A percentile compares a stretch with the other conserved stretches of the same genome.
phyloP scores from a whole-genome alignment of 2,113 vertebrate species.

The Pterocles orientalis region DNA sequence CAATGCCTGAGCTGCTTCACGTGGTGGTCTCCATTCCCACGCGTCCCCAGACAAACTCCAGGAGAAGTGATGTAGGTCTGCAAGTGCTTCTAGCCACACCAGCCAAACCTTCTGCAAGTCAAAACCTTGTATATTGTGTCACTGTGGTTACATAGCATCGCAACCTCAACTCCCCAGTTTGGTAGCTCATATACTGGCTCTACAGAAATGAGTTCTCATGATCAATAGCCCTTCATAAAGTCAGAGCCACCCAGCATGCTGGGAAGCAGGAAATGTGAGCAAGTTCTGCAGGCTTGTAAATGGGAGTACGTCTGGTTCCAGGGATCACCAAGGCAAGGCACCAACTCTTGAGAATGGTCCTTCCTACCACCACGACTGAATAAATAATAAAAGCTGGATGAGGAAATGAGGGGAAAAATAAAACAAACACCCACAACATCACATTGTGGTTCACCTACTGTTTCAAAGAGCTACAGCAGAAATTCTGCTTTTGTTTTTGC shows the following conservation, averaged over 20 bases:
- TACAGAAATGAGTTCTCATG: not conserved
- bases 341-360: not conserved
- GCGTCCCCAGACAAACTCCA: not conserved
- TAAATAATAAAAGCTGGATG: not conserved
- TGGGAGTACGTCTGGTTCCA: not conserved
- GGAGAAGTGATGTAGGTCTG: not conserved
- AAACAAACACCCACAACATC: not conserved
- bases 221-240: not conserved
- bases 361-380: not conserved
- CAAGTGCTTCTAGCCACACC: not conserved
- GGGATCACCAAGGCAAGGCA: not conserved
- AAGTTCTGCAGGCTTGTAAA: not conserved
- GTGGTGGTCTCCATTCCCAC: not conserved
- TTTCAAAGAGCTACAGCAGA: not conserved
- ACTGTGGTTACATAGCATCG: not conserved
- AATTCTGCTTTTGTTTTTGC: not conserved
- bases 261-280: accelerated
- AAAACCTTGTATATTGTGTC: not conserved
- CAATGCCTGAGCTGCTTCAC: not conserved
- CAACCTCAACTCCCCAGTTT: not conserved
- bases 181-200: not conserved
- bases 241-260: not conserved
- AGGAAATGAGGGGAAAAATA: not conserved
- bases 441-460: not conserved
- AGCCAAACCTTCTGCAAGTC: not conserved